These are phyloP conservation scores for Dolichopus griseipennis DNA, from an alignment of 2,888 invertebrate species.

Conservation along the genomic window DNA sequence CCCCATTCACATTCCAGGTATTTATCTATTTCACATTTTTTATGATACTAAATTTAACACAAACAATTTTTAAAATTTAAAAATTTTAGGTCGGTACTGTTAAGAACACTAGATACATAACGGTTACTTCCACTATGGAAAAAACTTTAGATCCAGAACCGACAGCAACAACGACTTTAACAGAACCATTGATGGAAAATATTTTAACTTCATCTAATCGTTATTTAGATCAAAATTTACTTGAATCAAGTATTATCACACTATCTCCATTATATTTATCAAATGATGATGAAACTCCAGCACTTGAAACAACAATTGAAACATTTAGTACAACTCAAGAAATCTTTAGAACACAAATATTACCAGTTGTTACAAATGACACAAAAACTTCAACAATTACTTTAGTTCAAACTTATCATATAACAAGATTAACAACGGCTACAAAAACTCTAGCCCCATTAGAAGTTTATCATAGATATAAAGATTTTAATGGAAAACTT, in stretches of 20 bases:
- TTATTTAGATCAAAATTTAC: slow-evolving; percentile 56
- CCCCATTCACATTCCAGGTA: slow-evolving; percentile 85
- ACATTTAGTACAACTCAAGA: slow-evolving; percentile 86
- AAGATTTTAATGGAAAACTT: slow-evolving; percentile 78
- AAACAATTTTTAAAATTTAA: no score
- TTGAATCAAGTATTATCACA: slow-evolving; percentile 74
- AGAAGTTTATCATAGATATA: slow-evolving; percentile 75
- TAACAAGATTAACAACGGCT: slow-evolving; percentile 79
- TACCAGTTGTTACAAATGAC: slow-evolving; percentile 68
- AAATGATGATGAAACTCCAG: slow-evolving; percentile 72
- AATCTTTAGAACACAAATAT: slow-evolving; percentile 77
- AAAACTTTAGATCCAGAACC: slow-evolving; percentile 59
- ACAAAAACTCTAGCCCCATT: slow-evolving; percentile 83
- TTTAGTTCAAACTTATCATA: slow-evolving; percentile 78
- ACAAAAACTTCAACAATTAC: slow-evolving; percentile 70
- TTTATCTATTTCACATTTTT: slow-evolving; percentile 23
- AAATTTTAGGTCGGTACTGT: slow-evolving; percentile 69
- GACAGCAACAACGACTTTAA: slow-evolving; percentile 51
- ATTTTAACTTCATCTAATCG: slow-evolving; percentile 71
- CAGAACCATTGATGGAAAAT: slow-evolving; percentile 78
- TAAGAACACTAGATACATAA: slow-evolving; percentile 78
- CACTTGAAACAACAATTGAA: slow-evolving; percentile 79
- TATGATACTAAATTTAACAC: neutral
- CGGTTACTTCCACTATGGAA: slow-evolving; percentile 77
- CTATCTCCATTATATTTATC: slow-evolving; percentile 69